These are phyloP conservation scores for Chaetodon trifasciatus DNA, from an alignment of 2,797 vertebrate genomes.

Conservation along the genomic window DNA sequence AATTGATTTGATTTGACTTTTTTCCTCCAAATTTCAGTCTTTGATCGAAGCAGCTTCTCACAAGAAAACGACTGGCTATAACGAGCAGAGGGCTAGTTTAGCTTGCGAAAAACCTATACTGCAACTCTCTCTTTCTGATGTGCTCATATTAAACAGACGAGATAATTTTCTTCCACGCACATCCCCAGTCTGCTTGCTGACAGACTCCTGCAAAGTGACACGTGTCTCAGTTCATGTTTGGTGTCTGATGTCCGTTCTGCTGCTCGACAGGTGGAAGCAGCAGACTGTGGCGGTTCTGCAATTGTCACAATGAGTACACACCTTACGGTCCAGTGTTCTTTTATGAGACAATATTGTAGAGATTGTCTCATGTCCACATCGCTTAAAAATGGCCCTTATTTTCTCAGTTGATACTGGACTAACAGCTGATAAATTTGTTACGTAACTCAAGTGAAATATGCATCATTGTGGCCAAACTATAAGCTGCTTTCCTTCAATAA, in stretches of 20 bases:
- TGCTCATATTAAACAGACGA: slow-evolving; percentile 7
- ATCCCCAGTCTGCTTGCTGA: neutral
- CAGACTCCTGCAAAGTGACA: slow-evolving; percentile 3
- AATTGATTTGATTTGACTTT: too few relatives aligned
- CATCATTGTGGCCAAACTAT: neutral
- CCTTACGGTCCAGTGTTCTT: slow-evolving; percentile 2
- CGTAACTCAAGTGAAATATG: neutral
- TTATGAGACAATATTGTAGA: neutral
- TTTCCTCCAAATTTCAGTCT: too few relatives aligned
- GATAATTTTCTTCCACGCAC: neutral
- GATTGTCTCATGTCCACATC: neutral
- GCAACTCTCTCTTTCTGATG: neutral
- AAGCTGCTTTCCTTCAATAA: neutral
- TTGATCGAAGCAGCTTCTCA: too few relatives aligned
- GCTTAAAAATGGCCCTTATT: neutral
- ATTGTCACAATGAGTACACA: neutral
- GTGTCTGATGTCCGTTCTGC: neutral
- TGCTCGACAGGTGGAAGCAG: neutral
- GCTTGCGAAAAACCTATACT: neutral
- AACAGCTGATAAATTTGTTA: neutral
- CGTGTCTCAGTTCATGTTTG: neutral
- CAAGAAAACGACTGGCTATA: too few relatives aligned
- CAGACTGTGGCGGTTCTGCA: neutral
- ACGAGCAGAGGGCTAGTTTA: too few relatives aligned
- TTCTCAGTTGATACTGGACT: neutral